Base-by-base conservation (phyloP, 2,888 invertebrate genomes). In the Cataglyphis livida region DNA sequence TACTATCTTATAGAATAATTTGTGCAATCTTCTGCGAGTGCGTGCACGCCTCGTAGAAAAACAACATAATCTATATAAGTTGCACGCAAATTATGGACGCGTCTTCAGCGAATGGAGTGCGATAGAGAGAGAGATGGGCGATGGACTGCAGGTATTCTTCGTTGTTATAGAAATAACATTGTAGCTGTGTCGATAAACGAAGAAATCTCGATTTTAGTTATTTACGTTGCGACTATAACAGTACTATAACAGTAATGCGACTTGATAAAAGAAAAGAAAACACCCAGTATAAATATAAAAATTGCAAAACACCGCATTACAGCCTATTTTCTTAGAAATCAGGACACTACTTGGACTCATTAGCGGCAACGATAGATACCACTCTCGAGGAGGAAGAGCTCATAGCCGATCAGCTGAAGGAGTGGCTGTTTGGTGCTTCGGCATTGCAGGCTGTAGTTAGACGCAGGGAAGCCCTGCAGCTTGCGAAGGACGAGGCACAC, bases 101-200 rank as follows among this genome's bases (percentile, higher is more conserved):
- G 96, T 98, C 81, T 97, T 98, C 92, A 97, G 97, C 90, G 98
- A 98, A 93, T 98, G 98, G 98, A 97, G 98, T 93, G 97, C 97
- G 48, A 96, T 97, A 74, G 98, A 98, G 92, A 97, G 96, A 89
- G 97, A 97, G 84, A 97, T 98, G 97, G 97, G 97, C 0, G 98
- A 98, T 92, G 97, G 97, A 0, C 92, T 98, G 73, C 97, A 97
- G 93, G 95, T 95, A 91, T 68, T 59, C 64, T 44, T 79, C 0
- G n/a, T 21, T 70, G 10, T 51, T 51, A n/a, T 32, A 70, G 6
- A 76, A 76, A 3, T 38, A 54, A 25, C 25, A 10, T 10, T 0
- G 1, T n/a, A 32, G 21, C 12, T 21, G 62, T 38, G 7, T n/a
- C 2, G 10, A 68, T 38, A 28, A 25, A 1, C 25, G 5, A 18